Evolutionary conservation across 2,888 invertebrate genomes (phyloP).

Genomic region (Harpagoxenus sublaevis): DNA sequence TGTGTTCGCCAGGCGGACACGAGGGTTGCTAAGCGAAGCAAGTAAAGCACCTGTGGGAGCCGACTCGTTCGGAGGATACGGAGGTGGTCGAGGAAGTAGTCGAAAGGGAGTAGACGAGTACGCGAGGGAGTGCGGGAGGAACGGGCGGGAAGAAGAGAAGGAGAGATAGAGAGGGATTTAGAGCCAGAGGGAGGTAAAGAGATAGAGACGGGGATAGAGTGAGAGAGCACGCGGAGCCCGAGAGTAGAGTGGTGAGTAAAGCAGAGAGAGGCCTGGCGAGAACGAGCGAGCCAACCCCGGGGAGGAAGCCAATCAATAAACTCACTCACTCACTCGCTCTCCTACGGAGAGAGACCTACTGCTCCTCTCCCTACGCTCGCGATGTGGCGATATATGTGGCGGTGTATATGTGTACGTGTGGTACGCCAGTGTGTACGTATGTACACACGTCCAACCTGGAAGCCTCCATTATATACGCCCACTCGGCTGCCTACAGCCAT

Average conservation of each 20-base stretch:
- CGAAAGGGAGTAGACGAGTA: conserved; percentile 54
- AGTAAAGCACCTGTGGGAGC: conserved; percentile 84
- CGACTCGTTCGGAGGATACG: conserved; percentile 71
- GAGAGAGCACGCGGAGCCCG: conserved; percentile 46
- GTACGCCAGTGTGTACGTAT: conserved; percentile 57
- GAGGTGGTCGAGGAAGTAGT: conserved; percentile 68
- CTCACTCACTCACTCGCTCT: conserved; percentile 81
- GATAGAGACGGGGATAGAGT: conserved; percentile 43
- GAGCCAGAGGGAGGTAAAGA: conserved; percentile 20
- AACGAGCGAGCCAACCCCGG: conserved; percentile 79
- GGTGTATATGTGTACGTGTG: conserved; percentile 49
- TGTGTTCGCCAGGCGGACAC: conserved; percentile 66
- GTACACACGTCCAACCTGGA: conserved; percentile 79
- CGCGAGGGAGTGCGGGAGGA: conserved; percentile 49
- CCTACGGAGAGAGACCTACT: conserved; percentile 78
- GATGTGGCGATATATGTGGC: conserved; percentile 62
- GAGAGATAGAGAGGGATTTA: conserved; percentile 17
- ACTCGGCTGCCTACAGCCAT: conserved; percentile 85
- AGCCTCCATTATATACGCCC: conserved; percentile 86
- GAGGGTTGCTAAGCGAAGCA: conserved; percentile 82
- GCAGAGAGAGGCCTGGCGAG: conserved; percentile 75
- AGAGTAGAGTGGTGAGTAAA: conserved; percentile 59
- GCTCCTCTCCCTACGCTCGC: conserved; percentile 78
- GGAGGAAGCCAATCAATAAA: conserved; percentile 86
- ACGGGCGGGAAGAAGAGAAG: conserved; percentile 6